Conservation (phyloP, 2,113 vertebrate species). For the Philantomba maxwellii region DNA sequence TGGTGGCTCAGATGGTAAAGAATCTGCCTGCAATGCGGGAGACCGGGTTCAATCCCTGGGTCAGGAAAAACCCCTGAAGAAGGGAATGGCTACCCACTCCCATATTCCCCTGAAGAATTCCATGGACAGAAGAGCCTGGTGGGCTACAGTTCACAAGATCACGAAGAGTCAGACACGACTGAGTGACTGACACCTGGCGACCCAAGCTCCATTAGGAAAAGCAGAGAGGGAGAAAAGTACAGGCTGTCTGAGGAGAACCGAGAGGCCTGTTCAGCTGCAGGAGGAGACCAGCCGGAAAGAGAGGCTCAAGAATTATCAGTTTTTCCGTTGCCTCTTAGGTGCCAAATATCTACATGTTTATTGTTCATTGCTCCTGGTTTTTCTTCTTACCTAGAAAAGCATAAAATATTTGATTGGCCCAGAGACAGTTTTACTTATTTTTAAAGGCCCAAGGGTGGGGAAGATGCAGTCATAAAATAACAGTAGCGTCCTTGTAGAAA, state of each 20-base stretch:
- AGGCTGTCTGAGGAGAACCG: not conserved
- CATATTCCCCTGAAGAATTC: not conserved
- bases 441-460: not conserved
- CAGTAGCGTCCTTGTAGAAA: not conserved
- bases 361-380: not conserved
- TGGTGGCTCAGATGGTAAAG: not conserved
- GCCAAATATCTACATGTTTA: not conserved
- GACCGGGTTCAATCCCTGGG: not conserved
- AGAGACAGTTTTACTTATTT: not conserved
- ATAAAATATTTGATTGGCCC: not conserved
- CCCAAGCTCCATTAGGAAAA: not conserved
- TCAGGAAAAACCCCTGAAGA: not conserved
- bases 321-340: not conserved
- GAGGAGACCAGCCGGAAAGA: not conserved
- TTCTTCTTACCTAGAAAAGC: not conserved
- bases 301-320: not conserved
- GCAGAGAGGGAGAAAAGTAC: not conserved
- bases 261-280: not conserved
- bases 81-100: not conserved
- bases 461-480: not conserved
- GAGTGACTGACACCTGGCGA: not conserved
- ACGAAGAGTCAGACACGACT: not conserved
- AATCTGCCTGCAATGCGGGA: not conserved
- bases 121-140: not conserved
- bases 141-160: not conserved